Evolutionary conservation across 2,113 vertebrate genomes (phyloP).

Genomic region (Menidia beryllina): DNA sequence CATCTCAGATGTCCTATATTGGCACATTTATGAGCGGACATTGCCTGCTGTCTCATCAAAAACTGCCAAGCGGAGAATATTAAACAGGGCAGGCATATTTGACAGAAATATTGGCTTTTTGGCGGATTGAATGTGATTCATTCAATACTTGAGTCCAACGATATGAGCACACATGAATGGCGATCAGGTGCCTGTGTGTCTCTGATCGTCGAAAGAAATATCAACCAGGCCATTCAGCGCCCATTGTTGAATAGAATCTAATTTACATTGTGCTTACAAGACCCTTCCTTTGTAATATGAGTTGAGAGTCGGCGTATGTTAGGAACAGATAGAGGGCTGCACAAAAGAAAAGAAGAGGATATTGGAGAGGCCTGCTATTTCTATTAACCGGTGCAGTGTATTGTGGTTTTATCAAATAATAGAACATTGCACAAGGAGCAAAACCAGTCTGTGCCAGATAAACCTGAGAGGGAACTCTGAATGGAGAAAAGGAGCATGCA

Average conservation of each 20-base stretch:
- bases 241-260: constrained; percentile 73
- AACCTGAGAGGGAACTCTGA: background rate
- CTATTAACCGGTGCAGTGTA: constrained; percentile 29
- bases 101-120: constrained; percentile 31
- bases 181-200: constrained; percentile 80
- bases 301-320: constrained; percentile 39
- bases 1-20: background rate
- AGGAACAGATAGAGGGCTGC: constrained; percentile 14
- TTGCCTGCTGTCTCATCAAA: constrained; percentile 21
- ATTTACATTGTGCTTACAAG: constrained; percentile 79
- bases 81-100: constrained; percentile 29
- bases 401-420: constrained; percentile 48
- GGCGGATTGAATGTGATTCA: constrained; percentile 42
- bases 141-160: constrained; percentile 47
- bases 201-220: constrained; percentile 83
- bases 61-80: constrained; percentile 30
- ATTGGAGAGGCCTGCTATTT: constrained; percentile 51
- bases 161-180: constrained; percentile 71
- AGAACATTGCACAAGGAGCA: constrained; percentile 16
- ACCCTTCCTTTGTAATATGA: constrained; percentile 60
- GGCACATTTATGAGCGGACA: constrained; percentile 1
- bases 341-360: constrained; percentile 50
- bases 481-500: background rate
- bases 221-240: constrained; percentile 73
- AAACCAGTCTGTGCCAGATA: constrained; percentile 25